Evolutionary conservation across 2,113 vertebrate species (phyloP), one percentile per base, ranked within the genome.

Genomic region (Charina bottae): DNA sequence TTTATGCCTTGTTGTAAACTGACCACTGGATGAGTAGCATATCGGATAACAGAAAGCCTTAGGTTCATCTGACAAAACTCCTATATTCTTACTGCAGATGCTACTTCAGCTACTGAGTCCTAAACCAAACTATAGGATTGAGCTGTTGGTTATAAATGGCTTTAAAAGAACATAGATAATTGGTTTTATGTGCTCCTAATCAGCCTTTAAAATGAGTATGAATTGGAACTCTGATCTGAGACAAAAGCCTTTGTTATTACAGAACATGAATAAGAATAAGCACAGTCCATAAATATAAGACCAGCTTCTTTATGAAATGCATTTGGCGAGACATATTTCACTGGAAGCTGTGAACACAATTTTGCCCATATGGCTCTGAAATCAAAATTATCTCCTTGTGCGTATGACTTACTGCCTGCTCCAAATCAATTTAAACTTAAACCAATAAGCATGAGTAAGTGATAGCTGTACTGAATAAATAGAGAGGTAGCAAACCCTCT

Each of bases 401-500:
- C 58, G 0, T 1, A 94, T 88, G 21, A 83, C 87, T 93, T 95
- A 94, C 90, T 87, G 89, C 92, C 87, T 92, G 72, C 49, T 93
- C 92, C 89, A 90, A 94, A 97, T 94, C 92, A 92, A 91, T 92
- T 96, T 95, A 95, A 92, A 95, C 91, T 96, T 95, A 89, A 94
- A 91, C 93, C 96, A 96, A 92, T 95, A 95, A 95, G 93, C 94
- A 95, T 96, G 93, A 93, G 93, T 92, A 95, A 95, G 94, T 89
- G 89, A 96, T 72, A 91, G 95, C 92, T 93, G 86, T 72, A 91
- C 93, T 92, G 95, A 96, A 96, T 95, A 96, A 95, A 96, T 96
- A 94, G 24, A 78, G 97, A 97, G 97, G 97, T 97, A 97, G 96
- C 93, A 97, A 97, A 96, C 93, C 93, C 93, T 97, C 95, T 98